Conservation (phyloP, 1,140 invertebrate species). For the Eurosta solidaginis region DNA sequence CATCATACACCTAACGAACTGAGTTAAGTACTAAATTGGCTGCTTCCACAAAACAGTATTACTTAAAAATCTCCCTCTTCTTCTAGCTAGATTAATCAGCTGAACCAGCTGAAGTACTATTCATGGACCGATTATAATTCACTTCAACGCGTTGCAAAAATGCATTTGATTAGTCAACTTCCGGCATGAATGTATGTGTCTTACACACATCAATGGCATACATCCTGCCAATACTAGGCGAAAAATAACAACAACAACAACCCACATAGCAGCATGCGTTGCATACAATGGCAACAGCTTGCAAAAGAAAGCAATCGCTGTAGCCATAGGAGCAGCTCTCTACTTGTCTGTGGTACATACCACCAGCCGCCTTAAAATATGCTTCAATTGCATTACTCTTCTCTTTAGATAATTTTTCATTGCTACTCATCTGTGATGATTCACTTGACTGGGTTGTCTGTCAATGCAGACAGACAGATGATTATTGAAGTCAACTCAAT, state of each 20-base stretch:
- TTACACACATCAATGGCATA: constrained; percentile 1
- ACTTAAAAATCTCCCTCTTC: background rate
- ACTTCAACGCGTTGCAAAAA: constrained; percentile 10
- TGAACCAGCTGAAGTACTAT: background rate
- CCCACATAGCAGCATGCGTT: background rate
- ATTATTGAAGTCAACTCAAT: too few species aligned
- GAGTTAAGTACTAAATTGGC: background rate
- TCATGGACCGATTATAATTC: background rate
- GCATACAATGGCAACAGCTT: background rate
- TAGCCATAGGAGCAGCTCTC: too few species aligned
- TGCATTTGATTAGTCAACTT: constrained; percentile 27
- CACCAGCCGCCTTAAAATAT: too few species aligned
- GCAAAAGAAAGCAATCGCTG: background rate
- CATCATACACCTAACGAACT: background rate
- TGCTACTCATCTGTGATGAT: too few species aligned
- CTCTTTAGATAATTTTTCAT: too few species aligned
- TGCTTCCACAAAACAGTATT: background rate
- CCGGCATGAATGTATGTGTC: background rate
- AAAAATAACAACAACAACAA: background rate
- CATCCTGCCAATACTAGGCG: background rate
- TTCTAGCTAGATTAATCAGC: background rate
- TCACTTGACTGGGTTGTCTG: too few species aligned
- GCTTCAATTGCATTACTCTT: too few species aligned
- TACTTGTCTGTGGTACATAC: too few species aligned
- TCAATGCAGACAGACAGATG: too few species aligned